Percentiles rank a stretch among this genome's conserved stretches.
phyloP scores from a whole-genome alignment of 92 coral and sea anemone species.

The Porites rus region DNA sequence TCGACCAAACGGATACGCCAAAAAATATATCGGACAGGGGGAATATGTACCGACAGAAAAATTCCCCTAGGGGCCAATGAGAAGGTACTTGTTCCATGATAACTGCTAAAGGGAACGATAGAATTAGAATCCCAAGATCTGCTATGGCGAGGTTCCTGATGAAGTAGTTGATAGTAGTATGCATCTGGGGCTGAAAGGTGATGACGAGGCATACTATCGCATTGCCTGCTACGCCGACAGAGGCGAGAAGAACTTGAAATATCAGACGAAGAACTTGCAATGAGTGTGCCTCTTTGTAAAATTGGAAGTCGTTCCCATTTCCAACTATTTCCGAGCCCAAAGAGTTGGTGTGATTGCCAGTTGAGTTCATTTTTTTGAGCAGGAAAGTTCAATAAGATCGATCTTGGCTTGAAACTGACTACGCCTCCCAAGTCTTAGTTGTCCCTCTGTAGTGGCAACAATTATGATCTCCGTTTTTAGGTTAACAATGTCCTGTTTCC shows the following conservation, averaged over 20 bases:
- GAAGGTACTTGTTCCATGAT: slow-evolving; percentile 67
- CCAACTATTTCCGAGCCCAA: neutral
- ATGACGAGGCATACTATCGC: slow-evolving; percentile 68
- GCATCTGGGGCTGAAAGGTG: slow-evolving; percentile 63
- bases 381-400: neutral
- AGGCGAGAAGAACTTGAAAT: slow-evolving; percentile 53
- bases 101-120: slow-evolving; percentile 74
- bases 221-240: slow-evolving; percentile 77
- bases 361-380: neutral
- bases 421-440: too few relatives aligned
- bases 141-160: slow-evolving; percentile 82
- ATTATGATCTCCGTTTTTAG: too few relatives aligned
- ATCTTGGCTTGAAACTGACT: neutral
- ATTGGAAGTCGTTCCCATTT: slow-evolving; percentile 1
- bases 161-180: slow-evolving; percentile 66
- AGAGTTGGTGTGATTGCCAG: neutral
- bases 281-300: slow-evolving; percentile 58
- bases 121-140: slow-evolving; percentile 73
- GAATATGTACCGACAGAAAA: slow-evolving; percentile 58
- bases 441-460: too few relatives aligned
- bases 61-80: slow-evolving; percentile 80
- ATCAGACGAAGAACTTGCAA: slow-evolving; percentile 56
- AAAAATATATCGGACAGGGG: slow-evolving; percentile 69
- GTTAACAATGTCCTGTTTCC: too few relatives aligned
- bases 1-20: slow-evolving; percentile 86